Base-by-base conservation (phyloP, 1,140 invertebrate genomes). In the Andricus grossulariae region DNA sequence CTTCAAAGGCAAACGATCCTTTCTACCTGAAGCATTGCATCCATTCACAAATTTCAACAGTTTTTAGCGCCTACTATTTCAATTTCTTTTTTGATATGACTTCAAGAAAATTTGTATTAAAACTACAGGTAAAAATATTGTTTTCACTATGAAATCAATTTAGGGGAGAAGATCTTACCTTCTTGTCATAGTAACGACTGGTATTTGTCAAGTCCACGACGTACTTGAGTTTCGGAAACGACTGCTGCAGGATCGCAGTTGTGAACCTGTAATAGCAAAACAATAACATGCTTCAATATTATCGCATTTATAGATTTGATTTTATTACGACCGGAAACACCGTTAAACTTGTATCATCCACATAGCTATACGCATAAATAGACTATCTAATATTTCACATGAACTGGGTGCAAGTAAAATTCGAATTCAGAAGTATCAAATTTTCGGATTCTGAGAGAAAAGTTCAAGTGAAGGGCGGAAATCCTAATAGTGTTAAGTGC, bases 131-230 rank as follows among this genome's bases (percentile, higher is more conserved):
- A 10, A 32, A 32, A 60, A 32, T 60, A 21, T 25, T 16, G 21
- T 32, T 4, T 4, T 32, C 16, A 25, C 19, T 32, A 60, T 60
- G 25, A 25, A 60, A 50, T 45, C 3, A 57, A 49, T 11, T n/a
- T 57, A 32, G 71, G 8, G 15, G 32, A 19, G 18, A 49, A 49
- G 49, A 18, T 71, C 88, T 91, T 90, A 92, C 94, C 78, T 90
- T 75, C 25, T 86, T 86, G 80, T 93, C 86, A 85, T 96, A 96
- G 86, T 95, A 96, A 71, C 93, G 92, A 52, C 81, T 85, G 0
- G 95, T 95, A 80, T 94, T 94, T 39, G 95, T 96, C 66, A 96
- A 86, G 85, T 96, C 95, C 54, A 96, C 92, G 32, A 96, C 91
- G 51, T 93, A 88, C 72, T 94, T 94, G 51, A 96, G 84, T 70